phyloP scores from a whole-genome alignment of 2,888 invertebrate genomes.

The Athrips mouffetella region DNA sequence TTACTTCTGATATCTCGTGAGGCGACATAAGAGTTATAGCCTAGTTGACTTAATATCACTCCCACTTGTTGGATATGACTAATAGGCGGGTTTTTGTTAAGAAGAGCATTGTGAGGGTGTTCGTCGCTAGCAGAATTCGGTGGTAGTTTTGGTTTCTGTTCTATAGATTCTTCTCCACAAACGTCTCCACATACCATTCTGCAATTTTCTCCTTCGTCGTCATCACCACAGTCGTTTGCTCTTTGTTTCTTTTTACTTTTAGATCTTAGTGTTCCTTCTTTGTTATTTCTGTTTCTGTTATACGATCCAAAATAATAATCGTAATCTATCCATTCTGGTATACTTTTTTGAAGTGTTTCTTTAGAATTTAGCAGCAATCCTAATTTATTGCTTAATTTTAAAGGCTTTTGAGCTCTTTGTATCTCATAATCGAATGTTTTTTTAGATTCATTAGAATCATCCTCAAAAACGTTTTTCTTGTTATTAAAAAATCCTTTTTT shows the following conservation, averaged over 20 bases:
- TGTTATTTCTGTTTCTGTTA: not conserved
- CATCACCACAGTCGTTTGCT: not conserved
- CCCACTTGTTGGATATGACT: not conserved
- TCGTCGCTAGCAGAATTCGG: not conserved
- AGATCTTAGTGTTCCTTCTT: not conserved
- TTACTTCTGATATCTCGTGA: too few relatives aligned
- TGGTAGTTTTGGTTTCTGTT: not conserved
- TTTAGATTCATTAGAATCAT: not conserved
- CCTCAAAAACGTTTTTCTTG: too few relatives aligned
- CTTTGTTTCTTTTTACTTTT: not conserved
- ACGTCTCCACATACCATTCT: too few relatives aligned
- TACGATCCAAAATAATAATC: not conserved
- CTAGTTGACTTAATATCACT: not conserved
- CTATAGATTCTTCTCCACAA: too few relatives aligned
- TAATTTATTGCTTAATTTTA: not conserved
- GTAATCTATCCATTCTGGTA: not conserved
- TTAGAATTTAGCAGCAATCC: too few relatives aligned
- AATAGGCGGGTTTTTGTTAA: not conserved
- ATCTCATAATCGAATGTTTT: not conserved
- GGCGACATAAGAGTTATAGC: not conserved
- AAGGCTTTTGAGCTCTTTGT: not conserved
- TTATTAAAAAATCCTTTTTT: too few relatives aligned
- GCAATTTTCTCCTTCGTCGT: too few relatives aligned
- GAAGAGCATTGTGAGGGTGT: not conserved
- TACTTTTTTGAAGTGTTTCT: not conserved